Percentiles rank a stretch among this genome's conserved stretches.
phyloP scores from a whole-genome alignment of 2,113 vertebrate genomes.

The Phoenicopterus ruber region DNA sequence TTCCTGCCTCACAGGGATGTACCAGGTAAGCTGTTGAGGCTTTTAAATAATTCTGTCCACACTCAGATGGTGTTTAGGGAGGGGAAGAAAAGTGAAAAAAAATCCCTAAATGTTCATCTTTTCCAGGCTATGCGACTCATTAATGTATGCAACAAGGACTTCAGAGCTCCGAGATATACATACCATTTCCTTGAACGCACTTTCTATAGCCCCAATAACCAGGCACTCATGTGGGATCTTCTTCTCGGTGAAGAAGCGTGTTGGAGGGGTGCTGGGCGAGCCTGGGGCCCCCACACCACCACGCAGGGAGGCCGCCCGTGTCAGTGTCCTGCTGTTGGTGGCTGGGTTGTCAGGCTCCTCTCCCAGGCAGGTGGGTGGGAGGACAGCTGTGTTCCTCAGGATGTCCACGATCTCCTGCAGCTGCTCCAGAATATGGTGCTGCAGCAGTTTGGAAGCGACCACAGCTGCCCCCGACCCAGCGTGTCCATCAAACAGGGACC shows the following conservation, averaged over 20 bases:
- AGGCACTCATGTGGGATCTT: constrained; percentile 94
- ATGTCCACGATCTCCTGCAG: constrained; percentile 91
- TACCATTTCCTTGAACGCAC: constrained; percentile 97
- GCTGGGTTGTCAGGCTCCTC: constrained; percentile 82
- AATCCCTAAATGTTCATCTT: neutral
- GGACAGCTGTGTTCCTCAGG: constrained; percentile 78
- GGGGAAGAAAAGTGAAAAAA: neutral
- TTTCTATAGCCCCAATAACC: constrained; percentile 93
- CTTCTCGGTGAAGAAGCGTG: constrained; percentile 95
- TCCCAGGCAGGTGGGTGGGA: constrained; percentile 86
- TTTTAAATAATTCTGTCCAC: neutral
- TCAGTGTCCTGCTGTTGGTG: constrained; percentile 80
- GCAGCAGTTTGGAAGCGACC: constrained; percentile 87
- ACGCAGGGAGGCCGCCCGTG: constrained; percentile 86
- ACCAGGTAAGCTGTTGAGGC: neutral
- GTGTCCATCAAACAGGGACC: constrained; percentile 95
- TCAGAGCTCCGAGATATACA: constrained; percentile 11
- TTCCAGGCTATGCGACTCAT: neutral
- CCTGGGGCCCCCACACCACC: constrained; percentile 87
- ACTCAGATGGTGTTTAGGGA: neutral
- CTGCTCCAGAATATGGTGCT: constrained; percentile 89
- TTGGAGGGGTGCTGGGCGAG: constrained; percentile 83
- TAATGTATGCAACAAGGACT: neutral
- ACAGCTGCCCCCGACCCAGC: constrained; percentile 92
- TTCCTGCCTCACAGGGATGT: neutral